Conservation (phyloP, 2,113 vertebrate genomes). For the Vanacampus margaritifer region DNA sequence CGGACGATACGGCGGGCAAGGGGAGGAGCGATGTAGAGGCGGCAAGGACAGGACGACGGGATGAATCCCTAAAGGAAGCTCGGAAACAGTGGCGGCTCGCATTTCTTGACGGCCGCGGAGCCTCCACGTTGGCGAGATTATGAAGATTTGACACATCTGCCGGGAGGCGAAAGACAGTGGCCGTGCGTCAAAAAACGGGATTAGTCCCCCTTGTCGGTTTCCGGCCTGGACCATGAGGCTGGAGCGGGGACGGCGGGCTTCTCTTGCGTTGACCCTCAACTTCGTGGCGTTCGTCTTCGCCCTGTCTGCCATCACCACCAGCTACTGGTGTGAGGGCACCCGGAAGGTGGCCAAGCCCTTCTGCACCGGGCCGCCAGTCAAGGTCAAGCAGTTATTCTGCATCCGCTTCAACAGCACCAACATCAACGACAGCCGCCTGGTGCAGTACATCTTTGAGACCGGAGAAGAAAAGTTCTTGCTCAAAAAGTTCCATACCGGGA, state of each 20-base stretch:
- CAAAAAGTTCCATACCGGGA: slow-evolving; percentile 81
- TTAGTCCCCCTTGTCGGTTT: slow-evolving; percentile 58
- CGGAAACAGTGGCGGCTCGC: not conserved
- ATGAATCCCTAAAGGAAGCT: not conserved
- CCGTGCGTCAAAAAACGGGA: slow-evolving; percentile 57
- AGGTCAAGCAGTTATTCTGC: slow-evolving; percentile 71
- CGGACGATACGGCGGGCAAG: slow-evolving; percentile 49
- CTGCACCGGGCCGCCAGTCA: slow-evolving; percentile 69
- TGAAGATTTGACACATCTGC: slow-evolving; percentile 67
- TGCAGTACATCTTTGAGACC: slow-evolving; percentile 85
- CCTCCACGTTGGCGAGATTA: slow-evolving; percentile 59
- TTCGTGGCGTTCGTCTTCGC: slow-evolving; percentile 81
- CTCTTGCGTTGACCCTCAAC: slow-evolving; percentile 78
- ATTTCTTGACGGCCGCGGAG: slow-evolving; percentile 34
- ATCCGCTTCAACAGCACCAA: slow-evolving; percentile 78
- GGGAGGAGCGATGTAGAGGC: slow-evolving; percentile 49
- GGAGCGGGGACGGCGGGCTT: slow-evolving; percentile 70
- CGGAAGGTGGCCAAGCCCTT: slow-evolving; percentile 84
- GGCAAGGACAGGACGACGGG: not conserved
- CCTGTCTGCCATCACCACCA: slow-evolving; percentile 81
- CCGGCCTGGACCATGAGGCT: slow-evolving; percentile 66
- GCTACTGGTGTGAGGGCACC: slow-evolving; percentile 87
- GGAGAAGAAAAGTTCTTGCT: slow-evolving; percentile 84
- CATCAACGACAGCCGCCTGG: slow-evolving; percentile 69
- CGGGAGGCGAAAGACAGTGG: slow-evolving; percentile 49